Base-by-base conservation (phyloP, 1,140 invertebrate genomes). In the Drosophila lacteicornis region DNA sequence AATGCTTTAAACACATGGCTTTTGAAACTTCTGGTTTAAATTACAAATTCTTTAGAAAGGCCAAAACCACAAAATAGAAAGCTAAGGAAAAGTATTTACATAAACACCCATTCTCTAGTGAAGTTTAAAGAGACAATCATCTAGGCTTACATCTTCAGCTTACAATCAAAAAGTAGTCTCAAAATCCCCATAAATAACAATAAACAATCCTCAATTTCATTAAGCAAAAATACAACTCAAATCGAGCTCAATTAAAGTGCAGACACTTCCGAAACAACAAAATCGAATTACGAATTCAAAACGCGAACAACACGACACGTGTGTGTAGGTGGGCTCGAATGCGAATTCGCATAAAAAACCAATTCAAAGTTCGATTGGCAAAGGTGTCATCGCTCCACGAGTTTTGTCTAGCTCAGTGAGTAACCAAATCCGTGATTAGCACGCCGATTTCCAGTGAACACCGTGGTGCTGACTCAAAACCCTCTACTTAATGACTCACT, bases 401-500 rank as follows among this genome's bases (percentile, higher is more conserved):
- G 47, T 38, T 77, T 0, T 50, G 75, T 60, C 75, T 77, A 77
- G 45, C 47, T 30, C 49, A 17, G 58, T 81, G 78, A 85, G 58
- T 84, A 85, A 57, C 59, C 55, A 42, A 33, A 57, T 55, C 59
- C 55, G 53, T 73, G 75, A 84, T 84, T 80, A 77, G 77, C 73
- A 73, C 71, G 51, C n/a, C 11, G 75, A 50, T 60, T 84, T 85
- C 82, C 73, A 74, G 51, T 66, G 78, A 84, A 85, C 42, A 49
- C 25, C 25, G 9, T 36, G 27, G 25, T 50, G 82, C 81, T 84
- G 82, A 84, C 68, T 84, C 82, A 84, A 84, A 75, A 57, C 13
- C 36, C 69, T 68, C 53, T 56, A 78, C 51, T 17, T 53, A 81
- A 57, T 85, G 82, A 85, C 45, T 85, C 82, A 85, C 67, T 66